Evolutionary conservation across 1,140 invertebrate species (phyloP).

Genomic region (Euwallacea fornicatus): DNA sequence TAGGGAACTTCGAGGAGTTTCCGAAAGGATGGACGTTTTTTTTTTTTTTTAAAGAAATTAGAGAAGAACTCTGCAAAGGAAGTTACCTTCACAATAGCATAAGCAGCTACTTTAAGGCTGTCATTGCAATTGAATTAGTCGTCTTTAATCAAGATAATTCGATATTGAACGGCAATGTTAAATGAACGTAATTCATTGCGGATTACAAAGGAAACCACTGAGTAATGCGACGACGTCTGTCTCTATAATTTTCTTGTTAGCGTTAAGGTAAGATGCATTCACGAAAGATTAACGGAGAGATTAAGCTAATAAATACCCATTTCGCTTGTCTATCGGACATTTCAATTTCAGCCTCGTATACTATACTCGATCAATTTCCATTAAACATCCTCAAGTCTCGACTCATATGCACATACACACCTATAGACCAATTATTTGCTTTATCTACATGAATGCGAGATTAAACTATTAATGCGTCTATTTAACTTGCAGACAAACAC

Average conservation of each 20-base stretch:
- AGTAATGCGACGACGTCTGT: not conserved
- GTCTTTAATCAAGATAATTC: slow-evolving; percentile 1
- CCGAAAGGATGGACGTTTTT: too few species aligned
- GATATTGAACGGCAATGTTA: not conserved
- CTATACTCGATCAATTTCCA: not conserved
- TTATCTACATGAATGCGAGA: slow-evolving; percentile 23
- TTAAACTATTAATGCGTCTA: slow-evolving; percentile 25
- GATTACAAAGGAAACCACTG: slow-evolving; percentile 5
- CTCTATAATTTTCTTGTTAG: slow-evolving; percentile 4
- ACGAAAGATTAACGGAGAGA: not conserved
- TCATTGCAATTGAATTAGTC: too few species aligned
- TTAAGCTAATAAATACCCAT: not conserved
- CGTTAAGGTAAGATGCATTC: not conserved
- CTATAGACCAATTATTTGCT: slow-evolving; percentile 3
- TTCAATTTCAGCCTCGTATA: not conserved
- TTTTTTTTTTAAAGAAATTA: too few species aligned
- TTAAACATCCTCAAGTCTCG: not conserved
- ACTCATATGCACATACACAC: not conserved
- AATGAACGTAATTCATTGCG: not conserved
- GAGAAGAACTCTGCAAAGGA: too few species aligned
- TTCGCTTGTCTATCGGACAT: not conserved
- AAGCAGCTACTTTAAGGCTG: too few species aligned
- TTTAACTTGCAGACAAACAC: slow-evolving; percentile 23
- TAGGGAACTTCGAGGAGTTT: too few species aligned
- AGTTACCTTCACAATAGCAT: too few species aligned